Evolutionary conservation across 2,797 vertebrate species (phyloP).

Genomic region (Halcyon badia): DNA sequence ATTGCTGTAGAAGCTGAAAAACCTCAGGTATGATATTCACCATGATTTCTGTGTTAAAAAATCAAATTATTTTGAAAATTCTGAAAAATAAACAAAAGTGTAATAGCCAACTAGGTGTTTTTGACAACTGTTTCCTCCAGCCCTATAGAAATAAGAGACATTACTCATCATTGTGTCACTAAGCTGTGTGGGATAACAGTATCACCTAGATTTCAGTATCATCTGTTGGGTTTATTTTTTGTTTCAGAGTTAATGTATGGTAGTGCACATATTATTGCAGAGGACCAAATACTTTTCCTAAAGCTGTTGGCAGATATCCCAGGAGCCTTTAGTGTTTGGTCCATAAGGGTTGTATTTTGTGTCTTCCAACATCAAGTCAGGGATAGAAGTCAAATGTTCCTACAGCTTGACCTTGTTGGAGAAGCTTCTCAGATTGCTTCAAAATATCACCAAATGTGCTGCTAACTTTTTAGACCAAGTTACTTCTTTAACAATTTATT

Average conservation of each 20-base stretch:
- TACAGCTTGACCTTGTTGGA: not conserved
- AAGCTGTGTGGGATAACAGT: not conserved
- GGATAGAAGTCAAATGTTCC: not conserved
- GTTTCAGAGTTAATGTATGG: not conserved
- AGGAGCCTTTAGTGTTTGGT: not conserved
- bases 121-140: not conserved
- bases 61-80: not conserved
- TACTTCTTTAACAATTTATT: not conserved
- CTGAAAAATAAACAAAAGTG: not conserved
- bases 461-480: not conserved
- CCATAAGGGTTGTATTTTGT: not conserved
- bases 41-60: not conserved
- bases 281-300: not conserved
- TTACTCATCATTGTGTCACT: not conserved
- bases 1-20: not conserved
- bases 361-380: not conserved
- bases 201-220: too few species aligned
- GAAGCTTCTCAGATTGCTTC: not conserved
- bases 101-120: not conserved
- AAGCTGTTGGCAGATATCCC: not conserved
- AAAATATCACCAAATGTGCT: not conserved
- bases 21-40: not conserved
- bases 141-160: not conserved
- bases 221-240: not conserved
- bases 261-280: not conserved